A percentile compares a stretch with the other conserved stretches of the same genome.
Conservation (phyloP, 2,797 vertebrate genomes). For the Dendrocincla fuliginosa region DNA sequence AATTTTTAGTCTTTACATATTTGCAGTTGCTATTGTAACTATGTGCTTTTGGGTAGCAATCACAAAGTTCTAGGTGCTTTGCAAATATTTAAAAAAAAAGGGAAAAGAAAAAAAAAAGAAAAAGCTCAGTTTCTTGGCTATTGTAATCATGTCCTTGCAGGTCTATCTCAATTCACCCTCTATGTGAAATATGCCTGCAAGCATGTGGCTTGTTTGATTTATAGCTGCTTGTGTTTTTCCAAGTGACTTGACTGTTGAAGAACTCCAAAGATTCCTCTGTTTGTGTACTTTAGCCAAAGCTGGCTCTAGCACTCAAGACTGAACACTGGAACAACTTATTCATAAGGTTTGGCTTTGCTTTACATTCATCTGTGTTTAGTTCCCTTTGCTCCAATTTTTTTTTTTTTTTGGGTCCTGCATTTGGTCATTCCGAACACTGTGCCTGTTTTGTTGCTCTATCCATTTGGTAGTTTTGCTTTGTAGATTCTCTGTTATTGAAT, state of each 20-base stretch:
- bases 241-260: conserved; percentile 53
- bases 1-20: background rate
- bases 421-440: background rate
- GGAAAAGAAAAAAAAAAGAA: background rate
- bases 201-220: conserved; percentile 36
- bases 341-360: conserved; percentile 25
- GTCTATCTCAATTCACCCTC: conserved; percentile 33
- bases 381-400: background rate
- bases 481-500: background rate
- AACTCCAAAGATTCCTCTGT: conserved; percentile 44
- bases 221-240: conserved; percentile 53
- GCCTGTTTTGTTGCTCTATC: background rate
- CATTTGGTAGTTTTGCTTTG: background rate
- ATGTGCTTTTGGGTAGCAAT: background rate
- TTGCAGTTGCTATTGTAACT: background rate
- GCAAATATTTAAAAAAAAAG: background rate
- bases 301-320: conserved; percentile 21
- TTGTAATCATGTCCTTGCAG: conserved; percentile 28
- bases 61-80: conserved; percentile 45
- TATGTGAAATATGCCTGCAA: conserved; percentile 45
- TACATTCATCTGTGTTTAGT: background rate
- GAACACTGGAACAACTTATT: conserved; percentile 33
- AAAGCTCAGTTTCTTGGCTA: background rate
- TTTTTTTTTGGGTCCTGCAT: background rate
- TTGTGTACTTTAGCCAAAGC: conserved; percentile 34